Evolutionary conservation across 1,140 invertebrate species (phyloP).

Genomic region (Drosophila lowei): DNA sequence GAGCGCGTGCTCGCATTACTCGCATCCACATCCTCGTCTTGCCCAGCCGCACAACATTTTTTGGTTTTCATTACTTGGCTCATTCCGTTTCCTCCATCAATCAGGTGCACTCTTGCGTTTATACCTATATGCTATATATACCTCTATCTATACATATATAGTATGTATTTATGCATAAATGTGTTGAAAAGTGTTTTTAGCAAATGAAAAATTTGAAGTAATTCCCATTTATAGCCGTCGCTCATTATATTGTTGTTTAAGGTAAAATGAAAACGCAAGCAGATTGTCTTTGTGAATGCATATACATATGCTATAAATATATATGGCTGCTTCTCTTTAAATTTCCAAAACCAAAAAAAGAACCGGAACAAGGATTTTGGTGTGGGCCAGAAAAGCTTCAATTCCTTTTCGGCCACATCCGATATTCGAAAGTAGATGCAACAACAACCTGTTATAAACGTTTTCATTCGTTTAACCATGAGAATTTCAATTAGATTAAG

Average conservation of each 20-base stretch:
- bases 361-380: slow-evolving; percentile 14
- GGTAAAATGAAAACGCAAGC: slow-evolving; percentile 49
- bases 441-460: slow-evolving; percentile 25
- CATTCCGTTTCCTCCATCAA: slow-evolving; percentile 4
- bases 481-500: slow-evolving; percentile 58
- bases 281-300: too few relatives aligned
- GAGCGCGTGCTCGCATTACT: slow-evolving; percentile 18
- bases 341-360: slow-evolving; percentile 21
- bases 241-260: slow-evolving; percentile 72
- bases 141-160: neutral
- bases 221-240: slow-evolving; percentile 53
- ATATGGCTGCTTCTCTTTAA: slow-evolving; percentile 51
- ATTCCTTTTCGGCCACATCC: slow-evolving; percentile 48
- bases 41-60: slow-evolving; percentile 34
- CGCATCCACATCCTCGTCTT: slow-evolving; percentile 23
- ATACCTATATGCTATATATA: slow-evolving; percentile 27
- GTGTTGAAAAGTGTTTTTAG: slow-evolving; percentile 50
- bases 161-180: slow-evolving; percentile 18
- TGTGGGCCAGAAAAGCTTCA: slow-evolving; percentile 44
- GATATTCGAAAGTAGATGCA: slow-evolving; percentile 22
- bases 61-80: slow-evolving; percentile 22
- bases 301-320: too few relatives aligned
- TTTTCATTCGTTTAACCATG: slow-evolving; percentile 45
- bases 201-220: slow-evolving; percentile 21
- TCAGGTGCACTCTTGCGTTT: slow-evolving; percentile 18